Evolutionary conservation across 2,888 invertebrate species (phyloP), one percentile per base, ranked within the genome.

Genomic region (Parelbella ahira): DNA sequence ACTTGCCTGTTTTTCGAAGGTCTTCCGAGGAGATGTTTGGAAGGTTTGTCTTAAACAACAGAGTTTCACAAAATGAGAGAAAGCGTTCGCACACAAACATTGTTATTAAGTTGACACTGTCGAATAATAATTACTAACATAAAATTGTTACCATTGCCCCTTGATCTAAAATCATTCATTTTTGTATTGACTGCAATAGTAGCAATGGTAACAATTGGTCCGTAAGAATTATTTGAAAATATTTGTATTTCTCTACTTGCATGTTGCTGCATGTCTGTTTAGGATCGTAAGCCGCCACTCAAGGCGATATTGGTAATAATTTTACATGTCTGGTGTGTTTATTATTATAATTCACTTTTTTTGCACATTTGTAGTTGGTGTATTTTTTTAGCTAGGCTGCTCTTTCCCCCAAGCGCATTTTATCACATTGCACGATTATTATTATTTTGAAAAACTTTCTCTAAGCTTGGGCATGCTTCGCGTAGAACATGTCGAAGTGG

Each of bases 21-120:
- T 90, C 90, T 91, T 88, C 84, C 90, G 90, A 63, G 90, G 90
- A 89, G 83, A 89, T 77, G 84, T 86, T 72, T 89, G 89, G 89
- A 90, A 91, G 91, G 91, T 91, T 90, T 89, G 90, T 90, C 78
- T 65, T 66, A 71, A 65, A 70, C 54, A 61, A 60, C 63, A 71
- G 75, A 80, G 78, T 79, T 68, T 71, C 76, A 79, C 74, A 70
- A 66, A 56, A 70, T 65, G 68, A 74, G 63, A 69, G 68, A 76
- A 63, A 78, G 76, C 71, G 73, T 79, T 79, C 68, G 76, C 81
- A 81, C 81, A 67, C 64, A 68, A 66, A 63, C 49, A 61, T 62
- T 67, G 48, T 61, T 60, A 47, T 58, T 63, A 68, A 63, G 44
- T 59, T 63, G 47, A 65, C 75, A 79, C 69, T 65, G 57, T 72